A percentile compares a stretch with the other conserved stretches of the same genome.
phyloP scores from a whole-genome alignment of 2,113 vertebrate species.

The Chaetorhynchus papuensis region DNA sequence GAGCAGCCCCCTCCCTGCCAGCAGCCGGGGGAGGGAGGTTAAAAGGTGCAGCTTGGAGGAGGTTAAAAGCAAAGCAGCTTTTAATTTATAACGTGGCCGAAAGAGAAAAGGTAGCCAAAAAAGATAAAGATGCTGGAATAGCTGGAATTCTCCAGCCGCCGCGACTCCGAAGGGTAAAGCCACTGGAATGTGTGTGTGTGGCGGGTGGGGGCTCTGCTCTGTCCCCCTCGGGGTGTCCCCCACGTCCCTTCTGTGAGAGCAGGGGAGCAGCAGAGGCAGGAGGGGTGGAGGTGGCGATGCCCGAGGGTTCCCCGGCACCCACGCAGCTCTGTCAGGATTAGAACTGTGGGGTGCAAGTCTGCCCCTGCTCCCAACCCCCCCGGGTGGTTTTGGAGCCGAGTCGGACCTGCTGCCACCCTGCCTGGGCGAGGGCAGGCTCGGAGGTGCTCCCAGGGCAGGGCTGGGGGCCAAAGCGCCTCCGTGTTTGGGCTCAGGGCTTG shows the following conservation, averaged over 20 bases:
- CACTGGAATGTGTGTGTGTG: constrained; percentile 22
- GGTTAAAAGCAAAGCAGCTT: constrained; percentile 44
- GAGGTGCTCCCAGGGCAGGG: background rate
- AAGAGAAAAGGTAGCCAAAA: constrained; percentile 31
- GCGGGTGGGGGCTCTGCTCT: background rate
- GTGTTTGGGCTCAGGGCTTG: background rate
- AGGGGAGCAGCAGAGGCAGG: background rate
- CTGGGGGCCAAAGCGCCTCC: background rate
- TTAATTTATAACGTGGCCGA: constrained; percentile 59
- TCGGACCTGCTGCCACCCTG: rapidly evolving
- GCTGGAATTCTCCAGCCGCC: constrained; percentile 62
- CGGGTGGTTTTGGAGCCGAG: rapidly evolving
- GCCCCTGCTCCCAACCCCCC: background rate
- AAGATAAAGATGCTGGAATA: constrained; percentile 63
- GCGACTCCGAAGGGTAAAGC: constrained; percentile 46
- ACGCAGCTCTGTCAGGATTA: rapidly evolving
- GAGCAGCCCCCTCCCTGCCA: constrained; percentile 15
- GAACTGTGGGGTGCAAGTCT: background rate
- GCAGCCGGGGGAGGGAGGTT: constrained; percentile 4
- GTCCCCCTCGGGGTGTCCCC: background rate
- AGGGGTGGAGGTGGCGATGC: background rate
- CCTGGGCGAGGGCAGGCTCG: background rate
- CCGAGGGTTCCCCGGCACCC: rapidly evolving
- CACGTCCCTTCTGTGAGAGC: background rate
- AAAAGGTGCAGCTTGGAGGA: constrained; percentile 47